Evolutionary conservation across 30 jellyfish, hydroid and myxozoan genomes (phyloP).

Genomic region (Aurelia sp.): DNA sequence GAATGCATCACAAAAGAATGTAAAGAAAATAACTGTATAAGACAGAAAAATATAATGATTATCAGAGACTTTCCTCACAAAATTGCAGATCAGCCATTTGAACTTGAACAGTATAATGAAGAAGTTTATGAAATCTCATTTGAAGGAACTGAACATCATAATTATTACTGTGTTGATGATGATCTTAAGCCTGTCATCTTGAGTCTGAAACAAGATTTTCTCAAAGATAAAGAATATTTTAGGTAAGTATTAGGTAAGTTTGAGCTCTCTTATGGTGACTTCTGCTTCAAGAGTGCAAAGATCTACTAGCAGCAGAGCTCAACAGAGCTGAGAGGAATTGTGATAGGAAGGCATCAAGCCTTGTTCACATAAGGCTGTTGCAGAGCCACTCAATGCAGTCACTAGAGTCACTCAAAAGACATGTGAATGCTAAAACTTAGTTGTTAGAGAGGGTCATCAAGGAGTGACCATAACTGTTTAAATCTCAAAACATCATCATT

Average conservation of each 20-base stretch:
- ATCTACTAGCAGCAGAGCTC: too few relatives aligned
- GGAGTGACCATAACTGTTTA: too few relatives aligned
- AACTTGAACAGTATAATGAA: constrained; percentile 91
- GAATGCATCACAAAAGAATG: constrained; percentile 87
- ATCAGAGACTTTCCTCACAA: constrained; percentile 58
- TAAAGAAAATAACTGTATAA: constrained; percentile 59
- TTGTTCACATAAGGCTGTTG: too few relatives aligned
- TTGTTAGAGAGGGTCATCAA: too few relatives aligned
- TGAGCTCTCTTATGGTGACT: neutral
- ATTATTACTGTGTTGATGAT: constrained; percentile 81
- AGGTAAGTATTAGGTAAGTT: constrained; percentile 49
- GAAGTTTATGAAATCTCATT: constrained; percentile 91
- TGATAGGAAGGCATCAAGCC: too few relatives aligned
- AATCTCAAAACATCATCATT: too few relatives aligned
- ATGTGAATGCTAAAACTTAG: too few relatives aligned
- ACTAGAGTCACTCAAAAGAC: too few relatives aligned
- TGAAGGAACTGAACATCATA: constrained; percentile 75
- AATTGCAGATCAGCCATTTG: constrained; percentile 67
- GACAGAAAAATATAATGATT: constrained; percentile 44
- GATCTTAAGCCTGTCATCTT: constrained; percentile 78
- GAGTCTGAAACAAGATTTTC: constrained; percentile 87
- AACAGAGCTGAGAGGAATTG: too few relatives aligned
- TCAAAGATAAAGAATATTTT: constrained; percentile 69
- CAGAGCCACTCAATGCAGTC: too few relatives aligned
- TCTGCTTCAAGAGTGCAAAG: neutral